A percentile compares a stretch with the other conserved stretches of the same genome.
Evolutionary conservation across 2,797 vertebrate genomes (phyloP).

Genomic region (Basileuterus tristriatus): DNA sequence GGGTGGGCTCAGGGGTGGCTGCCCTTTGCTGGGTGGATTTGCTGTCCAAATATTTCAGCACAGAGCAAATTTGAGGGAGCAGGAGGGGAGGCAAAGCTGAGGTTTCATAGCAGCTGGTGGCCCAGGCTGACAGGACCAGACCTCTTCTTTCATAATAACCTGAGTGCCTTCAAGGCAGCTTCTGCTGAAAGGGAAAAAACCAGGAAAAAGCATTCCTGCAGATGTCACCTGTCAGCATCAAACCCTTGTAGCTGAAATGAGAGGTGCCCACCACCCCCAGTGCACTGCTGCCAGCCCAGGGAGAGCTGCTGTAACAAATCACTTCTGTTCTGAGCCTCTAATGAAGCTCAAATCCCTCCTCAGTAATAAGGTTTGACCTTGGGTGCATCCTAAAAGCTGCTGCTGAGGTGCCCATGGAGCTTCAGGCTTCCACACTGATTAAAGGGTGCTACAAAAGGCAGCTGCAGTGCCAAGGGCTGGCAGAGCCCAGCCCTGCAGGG

Average conservation of each 20-base stretch:
- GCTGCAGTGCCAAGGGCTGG: neutral
- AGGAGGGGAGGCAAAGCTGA: neutral
- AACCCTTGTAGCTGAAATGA: neutral
- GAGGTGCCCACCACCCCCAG: fast-evolving
- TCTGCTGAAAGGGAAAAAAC: neutral
- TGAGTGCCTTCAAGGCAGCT: neutral
- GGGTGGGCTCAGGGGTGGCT: fast-evolving
- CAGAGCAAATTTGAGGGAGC: neutral
- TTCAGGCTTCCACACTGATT: neutral
- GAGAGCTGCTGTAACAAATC: neutral
- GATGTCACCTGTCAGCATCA: neutral
- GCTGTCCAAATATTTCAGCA: neutral
- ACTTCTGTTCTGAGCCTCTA: neutral
- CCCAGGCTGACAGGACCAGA: neutral
- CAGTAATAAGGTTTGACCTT: neutral
- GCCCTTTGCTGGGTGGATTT: neutral
- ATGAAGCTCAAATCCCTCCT: neutral
- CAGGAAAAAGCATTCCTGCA: neutral
- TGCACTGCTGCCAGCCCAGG: neutral
- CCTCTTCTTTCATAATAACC: neutral
- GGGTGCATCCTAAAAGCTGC: neutral
- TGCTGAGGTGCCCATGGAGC: neutral
- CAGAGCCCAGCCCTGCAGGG: neutral
- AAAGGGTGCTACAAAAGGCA: fast-evolving
- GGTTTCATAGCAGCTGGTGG: neutral